Base-by-base conservation (phyloP, 2,888 invertebrate genomes). In the Spisula solida region DNA sequence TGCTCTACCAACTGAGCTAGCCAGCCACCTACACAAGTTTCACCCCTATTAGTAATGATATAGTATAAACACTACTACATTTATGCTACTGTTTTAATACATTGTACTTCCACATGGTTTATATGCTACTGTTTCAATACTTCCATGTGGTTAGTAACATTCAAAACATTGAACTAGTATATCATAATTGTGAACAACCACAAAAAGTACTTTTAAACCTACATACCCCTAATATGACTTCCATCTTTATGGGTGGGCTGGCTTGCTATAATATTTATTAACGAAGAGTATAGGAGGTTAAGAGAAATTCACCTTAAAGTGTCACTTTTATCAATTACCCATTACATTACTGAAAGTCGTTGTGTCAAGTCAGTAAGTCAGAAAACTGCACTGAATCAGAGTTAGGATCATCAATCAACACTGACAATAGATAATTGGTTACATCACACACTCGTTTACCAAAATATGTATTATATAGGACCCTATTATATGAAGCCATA, bases 291-390 rank as follows among this genome's bases (percentile, higher is more conserved):
- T 1, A 18, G 75, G 31, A 12, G 75, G 31, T 16, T 16, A 34
- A 8, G 20, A 4, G 16, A 75, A 34, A 75, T 20, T 75, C 75
- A 75, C 29, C 75, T 34, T 16, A 18, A 75, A 16, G 75, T 31
- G 75, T 75, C 29, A 75, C 20, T 75, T 75, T 75, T 75, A 31
- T 75, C 75, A 75, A 75, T 75, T 75, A 75, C 34, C 31, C 75
- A 75, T 75, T 16, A 75, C 34, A 31, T 75, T 70, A 29, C 31
- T 6, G 70, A 70, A 70, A 70, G 70, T 70, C 4, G 25, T 25
- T 70, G 16, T 70, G 70, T 70, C 70, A 70, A 70, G 31, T 31
- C 75, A 75, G 34, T 34, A 31, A 31, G 75, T 18, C 34, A 34
- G 75, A 5, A 25, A 8, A 75, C 75, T 75, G 75, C 14, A 75